Percentiles rank a stretch among this genome's conserved stretches.
phyloP scores from a whole-genome alignment of 2,797 vertebrate genomes.

The Oreochromis grahami region DNA sequence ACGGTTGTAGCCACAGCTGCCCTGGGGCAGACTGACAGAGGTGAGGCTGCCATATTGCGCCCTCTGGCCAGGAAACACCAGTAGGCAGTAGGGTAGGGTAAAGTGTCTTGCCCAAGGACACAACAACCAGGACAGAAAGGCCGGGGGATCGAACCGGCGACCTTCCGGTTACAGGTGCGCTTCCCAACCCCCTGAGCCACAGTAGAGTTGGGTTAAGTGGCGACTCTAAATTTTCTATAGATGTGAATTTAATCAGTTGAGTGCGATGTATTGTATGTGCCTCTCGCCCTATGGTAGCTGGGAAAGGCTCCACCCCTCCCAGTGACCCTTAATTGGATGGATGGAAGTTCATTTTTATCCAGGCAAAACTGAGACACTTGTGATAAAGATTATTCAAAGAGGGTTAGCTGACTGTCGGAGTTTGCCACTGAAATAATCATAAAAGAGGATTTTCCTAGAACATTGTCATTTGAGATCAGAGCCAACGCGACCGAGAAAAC shows the following conservation, averaged over 20 bases:
- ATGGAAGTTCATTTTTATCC: rapidly evolving
- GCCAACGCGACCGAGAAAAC: background rate
- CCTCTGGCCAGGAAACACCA: no score
- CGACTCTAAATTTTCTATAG: background rate
- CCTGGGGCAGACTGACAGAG: no score
- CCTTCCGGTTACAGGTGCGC: no score
- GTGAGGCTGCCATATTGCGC: no score
- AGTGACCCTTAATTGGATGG: rapidly evolving
- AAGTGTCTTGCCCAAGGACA: no score
- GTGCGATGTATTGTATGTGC: background rate
- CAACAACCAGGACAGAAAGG: no score
- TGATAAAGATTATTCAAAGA: background rate
- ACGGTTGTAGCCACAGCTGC: no score
- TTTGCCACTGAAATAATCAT: background rate
- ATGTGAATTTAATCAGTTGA: background rate
- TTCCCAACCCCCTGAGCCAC: no score
- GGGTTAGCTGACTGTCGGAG: rapidly evolving
- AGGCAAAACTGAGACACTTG: background rate
- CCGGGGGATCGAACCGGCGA: no score
- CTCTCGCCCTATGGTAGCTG: background rate
- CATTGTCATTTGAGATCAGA: background rate
- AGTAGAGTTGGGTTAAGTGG: rapidly evolving
- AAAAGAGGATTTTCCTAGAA: background rate
- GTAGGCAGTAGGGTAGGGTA: no score
- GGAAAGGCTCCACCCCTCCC: background rate